Evolutionary conservation across 2,797 vertebrate species (phyloP).

Genomic region (Chaenodraco wilsoni): DNA sequence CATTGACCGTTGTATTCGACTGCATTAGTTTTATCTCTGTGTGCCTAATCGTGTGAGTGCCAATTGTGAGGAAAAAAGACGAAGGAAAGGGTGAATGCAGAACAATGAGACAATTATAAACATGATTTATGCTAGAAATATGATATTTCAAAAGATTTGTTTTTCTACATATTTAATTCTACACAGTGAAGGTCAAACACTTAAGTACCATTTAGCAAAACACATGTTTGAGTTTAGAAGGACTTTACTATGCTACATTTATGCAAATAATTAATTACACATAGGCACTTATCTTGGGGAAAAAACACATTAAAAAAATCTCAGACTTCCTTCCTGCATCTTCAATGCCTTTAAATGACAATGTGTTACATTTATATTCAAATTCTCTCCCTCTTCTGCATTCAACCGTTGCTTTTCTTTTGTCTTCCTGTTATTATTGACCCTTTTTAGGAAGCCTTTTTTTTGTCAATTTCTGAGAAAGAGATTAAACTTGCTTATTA

Average conservation of each 20-base stretch:
- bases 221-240: background rate
- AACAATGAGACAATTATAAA: background rate
- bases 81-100: background rate
- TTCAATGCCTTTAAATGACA: too few relatives aligned
- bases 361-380: background rate
- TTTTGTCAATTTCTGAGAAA: background rate
- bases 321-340: background rate
- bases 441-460: background rate
- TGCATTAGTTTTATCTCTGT: background rate
- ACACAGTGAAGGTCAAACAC: background rate
- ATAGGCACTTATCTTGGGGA: background rate
- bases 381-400: slow-evolving; percentile 2
- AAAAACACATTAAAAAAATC: background rate
- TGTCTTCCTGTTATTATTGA: background rate
- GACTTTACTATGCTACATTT: background rate
- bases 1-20: background rate
- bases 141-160: background rate
- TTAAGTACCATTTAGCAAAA: background rate
- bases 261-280: background rate
- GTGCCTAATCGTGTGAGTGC: slow-evolving; percentile 7
- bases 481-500: slow-evolving; percentile 6
- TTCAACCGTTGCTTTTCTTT: slow-evolving; percentile 4
- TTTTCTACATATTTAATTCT: background rate
- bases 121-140: background rate
- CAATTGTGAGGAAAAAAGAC: slow-evolving; percentile 3